These are phyloP conservation scores for Cyphomyrmex costatus DNA, from an alignment of 1,140 invertebrate species.

Conservation along the genomic window DNA sequence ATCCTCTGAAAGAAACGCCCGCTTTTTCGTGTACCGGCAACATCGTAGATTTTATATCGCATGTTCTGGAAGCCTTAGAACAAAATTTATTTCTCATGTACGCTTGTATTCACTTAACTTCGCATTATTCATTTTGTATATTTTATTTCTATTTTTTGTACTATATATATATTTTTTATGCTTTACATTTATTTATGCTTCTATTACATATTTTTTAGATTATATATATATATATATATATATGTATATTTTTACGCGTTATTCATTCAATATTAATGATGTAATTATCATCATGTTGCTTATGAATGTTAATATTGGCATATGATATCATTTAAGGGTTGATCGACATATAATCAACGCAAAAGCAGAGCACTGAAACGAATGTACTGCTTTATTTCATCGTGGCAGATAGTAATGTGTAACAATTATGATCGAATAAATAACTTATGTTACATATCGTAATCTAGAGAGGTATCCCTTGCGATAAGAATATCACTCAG, in stretches of 20 bases:
- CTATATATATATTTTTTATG: background rate
- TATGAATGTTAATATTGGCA: slow-evolving; percentile 22
- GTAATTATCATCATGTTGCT: slow-evolving; percentile 7
- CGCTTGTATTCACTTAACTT: background rate
- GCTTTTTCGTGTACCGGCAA: slow-evolving; percentile 4
- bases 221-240: slow-evolving; percentile 12
- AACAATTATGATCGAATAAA: slow-evolving; percentile 53
- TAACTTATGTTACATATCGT: slow-evolving; percentile 59
- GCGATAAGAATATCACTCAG: slow-evolving; percentile 68
- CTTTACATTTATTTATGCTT: no score
- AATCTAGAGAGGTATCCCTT: slow-evolving; percentile 6
- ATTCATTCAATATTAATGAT: slow-evolving; percentile 28
- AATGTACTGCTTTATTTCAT: slow-evolving; percentile 21
- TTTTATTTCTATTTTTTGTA: background rate
- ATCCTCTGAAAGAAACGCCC: slow-evolving; percentile 7
- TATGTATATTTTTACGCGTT: background rate
- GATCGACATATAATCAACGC: slow-evolving; percentile 14
- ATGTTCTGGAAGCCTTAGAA: background rate
- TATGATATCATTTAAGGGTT: slow-evolving; percentile 54
- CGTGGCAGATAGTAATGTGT: slow-evolving; percentile 37
- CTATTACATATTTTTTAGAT: background rate
- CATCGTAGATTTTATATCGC: slow-evolving; percentile 13
- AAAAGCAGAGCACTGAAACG: slow-evolving; percentile 1
- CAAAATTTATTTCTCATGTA: background rate
- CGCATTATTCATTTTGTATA: background rate